Percentiles rank a stretch among this genome's conserved stretches.
phyloP scores from a whole-genome alignment of 23 tunicate species.

The Aplidium turbinatum region DNA sequence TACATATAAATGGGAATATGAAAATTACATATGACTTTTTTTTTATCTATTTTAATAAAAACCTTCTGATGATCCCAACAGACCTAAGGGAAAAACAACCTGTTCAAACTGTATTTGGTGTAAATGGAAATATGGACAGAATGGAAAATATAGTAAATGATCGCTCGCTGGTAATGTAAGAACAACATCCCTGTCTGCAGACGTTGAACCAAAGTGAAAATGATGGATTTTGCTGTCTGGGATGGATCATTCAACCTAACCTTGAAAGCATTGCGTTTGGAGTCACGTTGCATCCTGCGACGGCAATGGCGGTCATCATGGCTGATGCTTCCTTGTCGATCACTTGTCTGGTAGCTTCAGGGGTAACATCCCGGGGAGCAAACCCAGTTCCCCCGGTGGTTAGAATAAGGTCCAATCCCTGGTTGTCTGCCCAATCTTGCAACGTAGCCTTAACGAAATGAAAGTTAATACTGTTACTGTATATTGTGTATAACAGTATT shows the following conservation, averaged over 20 bases:
- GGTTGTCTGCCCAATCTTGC: slow-evolving; percentile 71
- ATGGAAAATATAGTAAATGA: too few relatives aligned
- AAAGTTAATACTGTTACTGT: background rate
- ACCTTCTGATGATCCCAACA: too few relatives aligned
- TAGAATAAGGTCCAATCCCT: slow-evolving; percentile 61
- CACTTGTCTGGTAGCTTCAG: slow-evolving; percentile 84
- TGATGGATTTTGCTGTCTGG: background rate
- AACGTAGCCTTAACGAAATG: slow-evolving; percentile 48
- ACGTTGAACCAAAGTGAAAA: background rate
- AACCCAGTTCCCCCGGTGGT: slow-evolving; percentile 98
- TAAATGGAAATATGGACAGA: too few relatives aligned
- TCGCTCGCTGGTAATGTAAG: too few relatives aligned
- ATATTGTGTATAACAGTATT: too few relatives aligned
- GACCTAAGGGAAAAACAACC: background rate
- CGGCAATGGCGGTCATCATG: slow-evolving; percentile 53
- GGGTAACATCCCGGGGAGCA: slow-evolving; percentile 76
- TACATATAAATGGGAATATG: too few relatives aligned
- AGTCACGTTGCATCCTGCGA: slow-evolving; percentile 56
- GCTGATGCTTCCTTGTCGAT: slow-evolving; percentile 71
- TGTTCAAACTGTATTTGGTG: too few relatives aligned
- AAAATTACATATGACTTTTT: too few relatives aligned
- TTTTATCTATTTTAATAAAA: too few relatives aligned
- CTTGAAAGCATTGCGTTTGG: slow-evolving; percentile 84
- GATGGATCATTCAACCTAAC: slow-evolving; percentile 12
- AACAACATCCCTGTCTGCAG: background rate